Conservation (phyloP, 2,888 invertebrate species). For the Hylaea fasciaria region DNA sequence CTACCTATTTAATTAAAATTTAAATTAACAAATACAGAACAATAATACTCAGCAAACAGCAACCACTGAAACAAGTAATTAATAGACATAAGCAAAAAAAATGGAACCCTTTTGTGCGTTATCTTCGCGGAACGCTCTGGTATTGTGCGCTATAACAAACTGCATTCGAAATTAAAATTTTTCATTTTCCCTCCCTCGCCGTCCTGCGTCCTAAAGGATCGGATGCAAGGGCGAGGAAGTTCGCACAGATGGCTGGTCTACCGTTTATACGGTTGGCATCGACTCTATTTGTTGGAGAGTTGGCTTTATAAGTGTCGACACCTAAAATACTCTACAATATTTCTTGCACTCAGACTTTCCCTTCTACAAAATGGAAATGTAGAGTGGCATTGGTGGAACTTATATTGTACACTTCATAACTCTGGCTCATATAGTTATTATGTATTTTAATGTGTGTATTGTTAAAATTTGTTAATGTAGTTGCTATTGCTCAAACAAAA, state of each 20-base stretch:
- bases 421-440: no score
- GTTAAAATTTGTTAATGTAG: no score
- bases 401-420: no score
- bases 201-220: constrained; percentile 42
- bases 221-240: constrained; percentile 28
- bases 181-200: constrained; percentile 71
- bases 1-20: background rate
- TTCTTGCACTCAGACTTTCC: no score
- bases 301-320: no score
- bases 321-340: no score
- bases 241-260: constrained; percentile 15
- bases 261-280: background rate
- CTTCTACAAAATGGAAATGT: no score
- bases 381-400: no score
- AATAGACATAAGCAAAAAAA: constrained; percentile 66
- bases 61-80: constrained; percentile 68
- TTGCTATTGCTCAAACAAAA: no score
- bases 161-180: constrained; percentile 84
- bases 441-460: no score
- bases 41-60: constrained; percentile 21
- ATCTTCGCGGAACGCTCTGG: constrained; percentile 72
- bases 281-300: no score
- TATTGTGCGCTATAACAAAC: constrained; percentile 82
- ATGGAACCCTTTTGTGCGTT: constrained; percentile 74
- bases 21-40: background rate